phyloP scores from a whole-genome alignment of 1,140 invertebrate genomes.

The Penaeus japonicus region DNA sequence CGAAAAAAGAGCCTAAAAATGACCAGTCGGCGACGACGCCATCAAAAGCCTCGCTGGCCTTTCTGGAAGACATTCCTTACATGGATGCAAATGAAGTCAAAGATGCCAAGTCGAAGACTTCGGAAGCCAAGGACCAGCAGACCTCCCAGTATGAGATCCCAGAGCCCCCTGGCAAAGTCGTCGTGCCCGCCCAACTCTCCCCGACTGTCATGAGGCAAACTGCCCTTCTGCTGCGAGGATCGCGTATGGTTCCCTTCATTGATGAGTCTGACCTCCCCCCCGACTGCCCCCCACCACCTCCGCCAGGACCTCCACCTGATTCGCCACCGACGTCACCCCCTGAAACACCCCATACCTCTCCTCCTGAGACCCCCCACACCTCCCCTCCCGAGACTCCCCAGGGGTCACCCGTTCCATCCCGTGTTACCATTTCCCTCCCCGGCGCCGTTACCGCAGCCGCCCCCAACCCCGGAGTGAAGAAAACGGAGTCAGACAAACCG shows the following conservation, averaged over 20 bases:
- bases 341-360: conserved; percentile 38
- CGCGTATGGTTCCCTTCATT: neutral
- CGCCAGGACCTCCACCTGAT: conserved; percentile 34
- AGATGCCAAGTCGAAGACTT: neutral
- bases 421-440: neutral
- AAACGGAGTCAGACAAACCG: neutral
- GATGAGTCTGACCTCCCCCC: conserved; percentile 32
- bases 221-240: neutral
- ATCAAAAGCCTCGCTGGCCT: neutral
- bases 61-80: conserved; percentile 45
- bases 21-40: neutral
- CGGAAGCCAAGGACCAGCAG: too few relatives aligned
- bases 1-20: neutral
- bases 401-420: neutral
- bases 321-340: conserved; percentile 30
- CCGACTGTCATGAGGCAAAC: neutral
- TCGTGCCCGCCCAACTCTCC: neutral
- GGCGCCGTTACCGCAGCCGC: too few relatives aligned
- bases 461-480: neutral
- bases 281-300: conserved; percentile 35
- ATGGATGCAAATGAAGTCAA: conserved; percentile 39
- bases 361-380: conserved; percentile 35
- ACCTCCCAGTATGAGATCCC: neutral
- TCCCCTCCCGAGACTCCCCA: conserved; percentile 20
- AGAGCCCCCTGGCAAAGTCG: neutral